Evolutionary conservation across 2,888 invertebrate species (phyloP).

Genomic region (Trachelus tabidus): DNA sequence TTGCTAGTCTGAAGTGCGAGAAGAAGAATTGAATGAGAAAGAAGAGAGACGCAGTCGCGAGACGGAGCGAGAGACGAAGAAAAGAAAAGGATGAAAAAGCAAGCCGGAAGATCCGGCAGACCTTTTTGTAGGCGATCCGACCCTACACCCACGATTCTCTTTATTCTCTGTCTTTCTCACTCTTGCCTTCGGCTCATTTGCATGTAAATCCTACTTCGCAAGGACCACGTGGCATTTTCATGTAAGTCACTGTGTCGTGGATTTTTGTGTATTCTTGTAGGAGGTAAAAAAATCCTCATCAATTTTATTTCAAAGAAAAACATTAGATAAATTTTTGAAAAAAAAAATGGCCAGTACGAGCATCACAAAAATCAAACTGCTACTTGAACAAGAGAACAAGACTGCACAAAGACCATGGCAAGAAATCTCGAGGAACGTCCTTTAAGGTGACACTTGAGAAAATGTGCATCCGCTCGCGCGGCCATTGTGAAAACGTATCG

Average conservation of each 20-base stretch:
- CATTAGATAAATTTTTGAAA: neutral
- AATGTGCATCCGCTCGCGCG: neutral
- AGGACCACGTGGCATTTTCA: conserved; percentile 35
- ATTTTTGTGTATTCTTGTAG: neutral
- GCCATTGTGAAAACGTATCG: neutral
- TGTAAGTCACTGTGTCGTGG: conserved; percentile 51
- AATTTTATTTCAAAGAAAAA: neutral
- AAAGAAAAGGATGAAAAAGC: neutral
- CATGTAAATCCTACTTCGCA: neutral
- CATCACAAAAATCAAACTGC: no score
- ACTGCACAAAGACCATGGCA: neutral
- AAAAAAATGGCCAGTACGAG: neutral
- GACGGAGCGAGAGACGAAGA: neutral
- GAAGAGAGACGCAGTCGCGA: neutral
- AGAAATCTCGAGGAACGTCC: neutral
- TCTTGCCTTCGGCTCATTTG: conserved; percentile 12
- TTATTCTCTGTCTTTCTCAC: conserved; percentile 22
- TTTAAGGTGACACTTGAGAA: neutral
- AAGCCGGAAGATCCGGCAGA: conserved; percentile 1
- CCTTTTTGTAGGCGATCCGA: conserved; percentile 2
- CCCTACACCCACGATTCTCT: conserved; percentile 15
- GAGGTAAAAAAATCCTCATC: neutral
- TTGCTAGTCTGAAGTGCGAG: neutral
- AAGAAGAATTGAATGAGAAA: neutral
- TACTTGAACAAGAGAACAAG: neutral